Base-by-base conservation (phyloP, 2,888 invertebrate species). In the Toxonevra muliebris region DNA sequence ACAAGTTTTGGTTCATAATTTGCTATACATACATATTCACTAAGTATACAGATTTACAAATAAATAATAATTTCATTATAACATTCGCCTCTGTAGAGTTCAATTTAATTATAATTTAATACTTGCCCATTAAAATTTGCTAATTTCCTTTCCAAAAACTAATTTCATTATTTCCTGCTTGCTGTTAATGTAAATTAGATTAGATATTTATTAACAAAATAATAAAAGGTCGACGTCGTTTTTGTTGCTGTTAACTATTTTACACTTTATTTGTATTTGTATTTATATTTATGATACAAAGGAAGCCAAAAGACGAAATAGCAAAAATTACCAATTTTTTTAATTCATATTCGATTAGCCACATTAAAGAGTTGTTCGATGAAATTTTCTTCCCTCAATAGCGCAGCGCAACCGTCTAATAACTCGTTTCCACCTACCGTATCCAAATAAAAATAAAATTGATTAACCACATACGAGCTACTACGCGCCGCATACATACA, bases 361-460 rank as follows among this genome's bases (percentile, higher is more conserved):
- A 54, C 20, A 19, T 54, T 20, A 54, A 54, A 54, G 54, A 20
- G 17, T 19, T 54, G n/a, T 12, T 19, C 12, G 13, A 48, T n/a
- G 15, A 48, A 48, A 48, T 48, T 48, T 48, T 15, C 50, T 15
- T 15, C 17, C 13, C 13, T 12, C 54, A 20, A 17, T 5, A 20
- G 20, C 7, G 19, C 12, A 13, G 13, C n/a, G 48, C 48, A 48
- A 13, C 5, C 8, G 12, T 17, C 17, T 20, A 20, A 54, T 54
- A 54, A 54, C 20, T 54, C 54, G 54, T 54, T 54, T 17, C 54
- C 54, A 19, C 54, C 54, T 54, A 54, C 54, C 54, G 17, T 17
- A n/a, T n/a, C 54, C 48, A 13, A 48, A 13, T 13, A 45, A 45
- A 45, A 45, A 45, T 13, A 48, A 13, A 48, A n/a, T 48, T 48